Conservation (phyloP, 2,113 vertebrate genomes). For the Archilochus colubris region DNA sequence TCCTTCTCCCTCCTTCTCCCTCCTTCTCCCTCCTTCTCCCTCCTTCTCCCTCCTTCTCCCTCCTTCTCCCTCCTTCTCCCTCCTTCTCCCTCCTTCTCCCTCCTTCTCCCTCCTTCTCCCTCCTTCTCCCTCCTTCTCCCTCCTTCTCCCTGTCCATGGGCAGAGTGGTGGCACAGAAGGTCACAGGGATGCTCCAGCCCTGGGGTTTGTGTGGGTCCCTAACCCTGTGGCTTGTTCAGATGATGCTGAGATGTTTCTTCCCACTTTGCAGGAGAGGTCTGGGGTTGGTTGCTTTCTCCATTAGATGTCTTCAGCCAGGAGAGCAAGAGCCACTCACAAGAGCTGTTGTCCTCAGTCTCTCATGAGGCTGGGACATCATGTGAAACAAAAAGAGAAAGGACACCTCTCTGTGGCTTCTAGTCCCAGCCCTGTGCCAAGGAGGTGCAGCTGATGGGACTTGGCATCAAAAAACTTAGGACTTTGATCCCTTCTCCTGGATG, state of each 20-base stretch:
- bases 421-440: neutral
- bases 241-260: neutral
- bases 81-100: neutral
- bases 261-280: neutral
- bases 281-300: neutral
- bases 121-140: neutral
- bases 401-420: neutral
- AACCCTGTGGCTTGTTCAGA: neutral
- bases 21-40: too few relatives aligned
- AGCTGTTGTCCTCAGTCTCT: too few relatives aligned
- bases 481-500: neutral
- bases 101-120: too few relatives aligned
- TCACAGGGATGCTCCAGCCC: neutral
- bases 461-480: neutral
- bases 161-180: rapidly evolving
- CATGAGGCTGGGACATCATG: too few relatives aligned
- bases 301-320: neutral
- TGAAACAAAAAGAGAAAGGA: neutral
- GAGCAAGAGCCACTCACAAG: neutral
- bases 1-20: too few relatives aligned
- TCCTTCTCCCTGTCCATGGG: neutral
- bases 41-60: too few relatives aligned
- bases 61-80: neutral
- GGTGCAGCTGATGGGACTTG: neutral
- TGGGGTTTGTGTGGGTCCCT: rapidly evolving